Percentiles rank a stretch among this genome's conserved stretches.
Conservation (phyloP, 1,140 invertebrate genomes). For the Drosophila lowei region DNA sequence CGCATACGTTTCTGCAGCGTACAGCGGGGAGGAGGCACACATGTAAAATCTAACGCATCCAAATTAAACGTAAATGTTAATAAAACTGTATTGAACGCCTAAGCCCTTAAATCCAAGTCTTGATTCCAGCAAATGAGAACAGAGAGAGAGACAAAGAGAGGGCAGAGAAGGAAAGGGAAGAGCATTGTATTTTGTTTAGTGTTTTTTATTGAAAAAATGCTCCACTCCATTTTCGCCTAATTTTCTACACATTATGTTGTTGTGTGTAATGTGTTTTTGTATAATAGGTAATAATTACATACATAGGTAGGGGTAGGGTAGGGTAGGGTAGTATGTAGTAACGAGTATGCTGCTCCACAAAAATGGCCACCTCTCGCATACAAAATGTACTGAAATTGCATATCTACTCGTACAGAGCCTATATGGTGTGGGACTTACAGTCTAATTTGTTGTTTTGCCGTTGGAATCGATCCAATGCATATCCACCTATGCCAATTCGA, state of each 20-base stretch:
- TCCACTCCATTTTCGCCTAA: constrained; percentile 79
- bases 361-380: constrained; percentile 73
- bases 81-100: constrained; percentile 63
- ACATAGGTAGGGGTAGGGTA: too few relatives aligned
- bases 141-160: background rate
- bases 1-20: constrained; percentile 40
- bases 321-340: constrained; percentile 57
- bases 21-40: constrained; percentile 32
- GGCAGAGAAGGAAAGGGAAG: too few relatives aligned
- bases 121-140: background rate
- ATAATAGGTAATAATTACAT: constrained; percentile 79
- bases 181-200: constrained; percentile 56
- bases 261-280: constrained; percentile 46
- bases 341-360: constrained; percentile 51
- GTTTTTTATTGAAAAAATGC: constrained; percentile 80
- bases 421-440: constrained; percentile 68
- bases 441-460: constrained; percentile 62
- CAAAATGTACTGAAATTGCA: constrained; percentile 75
- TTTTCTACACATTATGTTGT: constrained; percentile 74
- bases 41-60: constrained; percentile 73
- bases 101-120: background rate
- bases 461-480: constrained; percentile 39
- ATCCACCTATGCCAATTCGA: constrained; percentile 20
- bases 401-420: constrained; percentile 58
- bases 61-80: constrained; percentile 69